These are phyloP conservation scores for Mungos mungo DNA, from an alignment of 2,113 vertebrate species.

Conservation along the genomic window DNA sequence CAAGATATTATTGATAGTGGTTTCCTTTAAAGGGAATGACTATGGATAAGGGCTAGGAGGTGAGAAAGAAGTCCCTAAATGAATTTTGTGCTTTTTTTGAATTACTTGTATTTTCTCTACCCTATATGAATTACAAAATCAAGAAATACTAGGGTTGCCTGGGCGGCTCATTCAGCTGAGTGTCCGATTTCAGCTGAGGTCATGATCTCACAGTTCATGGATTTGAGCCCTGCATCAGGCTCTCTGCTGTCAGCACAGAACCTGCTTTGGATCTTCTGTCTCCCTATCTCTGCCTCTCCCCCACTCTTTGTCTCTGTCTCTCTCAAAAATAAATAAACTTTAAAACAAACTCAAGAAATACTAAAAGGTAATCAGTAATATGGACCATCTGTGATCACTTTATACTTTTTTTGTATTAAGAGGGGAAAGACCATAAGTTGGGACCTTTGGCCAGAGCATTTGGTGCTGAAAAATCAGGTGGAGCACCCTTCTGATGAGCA, in stretches of 20 bases:
- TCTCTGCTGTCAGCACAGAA: too few relatives aligned
- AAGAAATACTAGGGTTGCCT: background rate
- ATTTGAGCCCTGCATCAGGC: too few relatives aligned
- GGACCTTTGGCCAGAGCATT: background rate
- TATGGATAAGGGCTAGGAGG: background rate
- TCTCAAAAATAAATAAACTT: too few relatives aligned
- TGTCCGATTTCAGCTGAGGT: too few relatives aligned
- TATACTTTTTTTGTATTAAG: background rate
- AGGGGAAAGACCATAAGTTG: background rate
- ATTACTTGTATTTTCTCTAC: background rate
- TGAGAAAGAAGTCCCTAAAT: background rate
- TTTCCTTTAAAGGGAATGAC: conserved; percentile 1
- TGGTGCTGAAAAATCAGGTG: background rate
- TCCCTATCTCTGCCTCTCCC: too few relatives aligned
- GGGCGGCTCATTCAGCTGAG: too few relatives aligned
- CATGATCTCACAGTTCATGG: too few relatives aligned
- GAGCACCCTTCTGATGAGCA: background rate
- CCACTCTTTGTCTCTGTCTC: too few relatives aligned
- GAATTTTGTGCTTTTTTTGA: background rate
- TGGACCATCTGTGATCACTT: background rate
- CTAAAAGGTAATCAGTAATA: background rate
- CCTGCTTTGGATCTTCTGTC: too few relatives aligned
- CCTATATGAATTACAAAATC: background rate
- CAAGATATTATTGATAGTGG: background rate
- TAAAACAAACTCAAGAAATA: background rate